These are phyloP conservation scores for Willowsia nigromaculata DNA, from an alignment of 2,888 invertebrate species.

Conservation along the genomic window DNA sequence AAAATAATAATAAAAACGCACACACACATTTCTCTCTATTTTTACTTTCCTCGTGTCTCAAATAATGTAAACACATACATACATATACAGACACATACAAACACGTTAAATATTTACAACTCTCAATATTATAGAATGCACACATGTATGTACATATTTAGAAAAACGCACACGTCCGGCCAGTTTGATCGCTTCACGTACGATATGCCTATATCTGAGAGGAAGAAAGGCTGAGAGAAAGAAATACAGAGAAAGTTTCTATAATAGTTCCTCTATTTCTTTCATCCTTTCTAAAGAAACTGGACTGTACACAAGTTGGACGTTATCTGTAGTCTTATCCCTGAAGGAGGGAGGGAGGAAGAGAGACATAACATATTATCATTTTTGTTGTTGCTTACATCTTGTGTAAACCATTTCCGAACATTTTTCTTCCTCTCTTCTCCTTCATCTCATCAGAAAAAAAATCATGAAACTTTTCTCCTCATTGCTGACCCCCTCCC, in stretches of 20 bases:
- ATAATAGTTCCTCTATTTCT: constrained; percentile 28
- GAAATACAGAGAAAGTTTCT: constrained; percentile 30
- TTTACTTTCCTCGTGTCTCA: constrained; percentile 15
- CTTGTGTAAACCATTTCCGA: neutral
- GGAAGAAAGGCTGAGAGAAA: too few species aligned
- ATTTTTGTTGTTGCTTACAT: neutral
- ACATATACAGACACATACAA: neutral
- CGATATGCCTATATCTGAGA: constrained; percentile 19
- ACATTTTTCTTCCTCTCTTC: neutral
- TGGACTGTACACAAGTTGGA: neutral
- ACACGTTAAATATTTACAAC: neutral
- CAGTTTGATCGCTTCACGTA: constrained; percentile 61
- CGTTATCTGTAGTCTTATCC: neutral
- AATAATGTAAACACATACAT: constrained; percentile 9
- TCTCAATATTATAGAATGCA: neutral
- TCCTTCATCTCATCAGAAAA: neutral
- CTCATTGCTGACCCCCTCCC: neutral
- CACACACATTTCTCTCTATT: constrained; percentile 6
- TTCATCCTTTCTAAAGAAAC: constrained; percentile 10
- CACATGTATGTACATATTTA: constrained; percentile 12
- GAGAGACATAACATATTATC: neutral
- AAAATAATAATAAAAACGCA: too few species aligned
- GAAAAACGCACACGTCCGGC: constrained; percentile 62
- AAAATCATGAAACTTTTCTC: neutral
- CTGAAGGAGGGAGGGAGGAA: neutral